A percentile compares a stretch with the other conserved stretches of the same genome.
Conservation (phyloP, 2,113 vertebrate genomes). For the Hypocryptadius cinnamomeus region DNA sequence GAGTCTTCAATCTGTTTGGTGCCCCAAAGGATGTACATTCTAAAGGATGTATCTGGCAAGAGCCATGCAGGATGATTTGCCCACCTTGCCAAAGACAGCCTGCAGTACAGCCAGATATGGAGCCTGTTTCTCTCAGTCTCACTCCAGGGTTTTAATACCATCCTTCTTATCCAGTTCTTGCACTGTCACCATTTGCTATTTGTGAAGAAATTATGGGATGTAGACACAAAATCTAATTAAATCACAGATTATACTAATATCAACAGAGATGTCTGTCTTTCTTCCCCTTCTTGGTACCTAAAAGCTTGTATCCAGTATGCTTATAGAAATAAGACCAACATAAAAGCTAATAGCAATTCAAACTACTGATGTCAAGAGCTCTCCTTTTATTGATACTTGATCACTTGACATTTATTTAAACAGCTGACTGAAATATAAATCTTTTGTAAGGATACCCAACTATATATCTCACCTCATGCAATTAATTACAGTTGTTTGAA, state of each 20-base stretch:
- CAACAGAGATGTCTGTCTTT: background rate
- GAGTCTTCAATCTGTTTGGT: background rate
- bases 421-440: background rate
- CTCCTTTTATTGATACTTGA: background rate
- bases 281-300: background rate
- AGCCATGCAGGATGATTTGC: background rate
- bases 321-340: background rate
- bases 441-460: background rate
- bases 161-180: background rate
- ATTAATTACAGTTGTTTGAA: background rate
- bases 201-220: background rate
- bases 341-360: background rate
- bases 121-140: background rate
- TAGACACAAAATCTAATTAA: background rate
- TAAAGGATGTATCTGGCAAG: background rate
- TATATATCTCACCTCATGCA: background rate
- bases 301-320: background rate
- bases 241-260: background rate
- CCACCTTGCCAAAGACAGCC: background rate
- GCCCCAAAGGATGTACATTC: background rate
- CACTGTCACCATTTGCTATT: background rate
- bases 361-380: background rate
- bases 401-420: background rate
- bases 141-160: background rate
- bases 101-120: background rate